These are phyloP conservation scores for Rhyacophila evoluta DNA, from an alignment of 2,888 invertebrate species.

Conservation along the genomic window DNA sequence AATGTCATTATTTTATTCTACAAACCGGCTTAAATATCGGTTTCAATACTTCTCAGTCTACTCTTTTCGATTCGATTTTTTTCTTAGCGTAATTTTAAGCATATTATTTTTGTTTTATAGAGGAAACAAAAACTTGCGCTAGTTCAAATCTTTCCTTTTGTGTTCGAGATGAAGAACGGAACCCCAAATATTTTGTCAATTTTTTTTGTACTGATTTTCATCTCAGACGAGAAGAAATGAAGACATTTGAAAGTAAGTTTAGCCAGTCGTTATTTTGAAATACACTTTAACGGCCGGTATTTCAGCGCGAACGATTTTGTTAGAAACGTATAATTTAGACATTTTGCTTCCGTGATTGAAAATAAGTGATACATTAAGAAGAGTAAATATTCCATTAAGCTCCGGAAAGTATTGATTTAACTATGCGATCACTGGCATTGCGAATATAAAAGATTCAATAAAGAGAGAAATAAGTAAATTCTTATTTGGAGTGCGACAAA, in stretches of 20 bases:
- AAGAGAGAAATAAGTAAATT: slow-evolving; percentile 18
- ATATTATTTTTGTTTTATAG: too few relatives aligned
- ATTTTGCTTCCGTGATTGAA: slow-evolving; percentile 2
- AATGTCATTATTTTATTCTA: too few relatives aligned
- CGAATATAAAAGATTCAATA: not conserved
- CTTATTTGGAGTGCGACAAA: slow-evolving; percentile 17
- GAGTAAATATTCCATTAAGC: slow-evolving; percentile 2
- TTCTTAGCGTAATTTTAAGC: too few relatives aligned
- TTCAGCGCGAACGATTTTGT: not conserved
- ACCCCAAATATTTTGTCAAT: too few relatives aligned
- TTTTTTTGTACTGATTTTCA: too few relatives aligned
- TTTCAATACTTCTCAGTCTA: too few relatives aligned
- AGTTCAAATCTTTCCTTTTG: too few relatives aligned
- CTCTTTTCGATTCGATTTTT: too few relatives aligned
- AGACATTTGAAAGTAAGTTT: not conserved
- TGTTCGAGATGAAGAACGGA: too few relatives aligned
- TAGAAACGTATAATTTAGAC: not conserved
- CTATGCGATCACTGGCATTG: not conserved
- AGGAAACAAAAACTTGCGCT: too few relatives aligned
- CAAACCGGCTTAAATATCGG: too few relatives aligned
- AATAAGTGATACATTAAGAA: slow-evolving; percentile 7
- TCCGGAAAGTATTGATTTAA: not conserved
- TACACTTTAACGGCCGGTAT: not conserved
- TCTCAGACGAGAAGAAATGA: too few relatives aligned
- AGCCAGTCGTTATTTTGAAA: not conserved